Base-by-base conservation (phyloP, 1,140 invertebrate species). In the Spodoptera frugiperda region DNA sequence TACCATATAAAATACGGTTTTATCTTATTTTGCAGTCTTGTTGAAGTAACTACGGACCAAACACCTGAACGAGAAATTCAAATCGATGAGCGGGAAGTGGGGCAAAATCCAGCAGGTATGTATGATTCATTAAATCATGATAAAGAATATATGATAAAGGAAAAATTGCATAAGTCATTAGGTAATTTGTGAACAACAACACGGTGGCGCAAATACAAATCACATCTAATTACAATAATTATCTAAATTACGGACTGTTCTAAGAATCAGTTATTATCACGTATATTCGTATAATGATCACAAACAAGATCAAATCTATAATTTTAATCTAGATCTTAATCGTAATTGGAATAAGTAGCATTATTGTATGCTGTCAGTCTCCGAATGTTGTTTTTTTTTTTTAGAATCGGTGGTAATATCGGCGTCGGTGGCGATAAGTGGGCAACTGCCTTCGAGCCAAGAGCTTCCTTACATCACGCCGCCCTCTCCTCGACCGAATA, bases 391-490 rank as follows among this genome's bases (percentile, higher is more conserved):
- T 53, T 9, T 0, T 75, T 87, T 88, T 74, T 74, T 82, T 82
- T 25, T 82, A 89, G 92, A 93, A 77, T 91, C 91, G 0, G 89
- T 93, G 17, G 86, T 93, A 25, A 94, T 94, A 82, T 92, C 97
- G 59, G 97, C 97, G 25, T 97, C 97, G 6, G 96, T 96, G 59
- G 98, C 97, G 2, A 98, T 98, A 80, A 96, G 97, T 59, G 97
- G 97, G 9, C 96, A 96, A 84, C 95, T 98, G 48, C 96, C 97
- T 75, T 97, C 98, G 54, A 98, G 96, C 94, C 97, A 97, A 90
- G 97, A 98, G 87, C 94, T 98, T 87, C 98, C 97, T 6, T 98
- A 98, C 84, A 98, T 98, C 96, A 98, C 97, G 46, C 97, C 97
- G 70, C 97, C 97, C 83, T 94, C 90, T 12, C 89, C 93, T 51